Base-by-base conservation (phyloP, 2,113 vertebrate species). In the Oreocharis arfaki region DNA sequence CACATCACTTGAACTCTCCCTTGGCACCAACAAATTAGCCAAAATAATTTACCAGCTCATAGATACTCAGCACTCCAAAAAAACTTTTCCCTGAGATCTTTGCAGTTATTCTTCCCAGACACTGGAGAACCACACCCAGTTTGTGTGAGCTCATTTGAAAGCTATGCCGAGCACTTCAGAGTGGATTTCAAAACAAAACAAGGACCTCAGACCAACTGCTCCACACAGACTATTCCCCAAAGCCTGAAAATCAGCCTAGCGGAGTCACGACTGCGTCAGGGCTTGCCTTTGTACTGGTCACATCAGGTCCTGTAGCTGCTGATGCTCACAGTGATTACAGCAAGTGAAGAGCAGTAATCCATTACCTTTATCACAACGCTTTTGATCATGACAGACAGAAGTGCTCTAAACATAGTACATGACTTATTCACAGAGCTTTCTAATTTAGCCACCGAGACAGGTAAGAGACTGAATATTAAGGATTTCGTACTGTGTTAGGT, bases 371-470 rank as follows among this genome's bases (percentile, higher is more conserved):
- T 94, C 93, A 69, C 84, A 85, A 65, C 32, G 17, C 30, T 89
- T 95, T 39, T 70, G 84, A 87, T 76, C 70, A 17, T 65, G 87
- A 85, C 78, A 85, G 91, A 42, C 81, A 83, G 46, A 91, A 59
- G 57, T 19, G 49, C 50, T 73, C 78, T 73, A 85, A 93, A 75
- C 78, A 76, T 16, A 89, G 77, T 1, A 26, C 81, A 83, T 77
- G 81, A 96, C 93, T 96, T 96, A 96, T 91, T 82, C n/a, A 3
- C 81, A 76, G 61, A 42, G 65, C 67, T 95, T 89, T 93, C 93
- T 91, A 57, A 93, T 94, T 93, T 73, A 95, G 59, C 61, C 61
- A 50, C 78, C 4, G 7, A 85, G 57, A 70, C 59, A 80, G 42
- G 74, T 84, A 84, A 78, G 76, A 71, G n/a, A 18, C 74, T 59